Conservation (phyloP, 2,113 vertebrate species). For the Formicarius rufipectus region DNA sequence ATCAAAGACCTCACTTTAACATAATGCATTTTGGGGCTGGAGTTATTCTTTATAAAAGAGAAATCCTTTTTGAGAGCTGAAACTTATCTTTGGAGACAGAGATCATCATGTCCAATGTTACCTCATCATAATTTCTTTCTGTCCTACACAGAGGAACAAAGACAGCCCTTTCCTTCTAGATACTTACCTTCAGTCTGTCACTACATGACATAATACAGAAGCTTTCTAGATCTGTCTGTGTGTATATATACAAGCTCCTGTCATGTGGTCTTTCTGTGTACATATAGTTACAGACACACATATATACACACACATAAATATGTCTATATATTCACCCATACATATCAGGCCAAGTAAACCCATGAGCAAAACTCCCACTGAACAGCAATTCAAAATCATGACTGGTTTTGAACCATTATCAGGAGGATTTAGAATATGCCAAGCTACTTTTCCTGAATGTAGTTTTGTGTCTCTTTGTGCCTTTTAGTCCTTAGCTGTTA, state of each 20-base stretch:
- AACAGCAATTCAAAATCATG: background rate
- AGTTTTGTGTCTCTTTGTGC: background rate
- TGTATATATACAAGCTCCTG: background rate
- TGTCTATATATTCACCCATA: background rate
- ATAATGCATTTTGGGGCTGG: background rate
- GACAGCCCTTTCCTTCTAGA: background rate
- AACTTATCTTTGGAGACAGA: slow-evolving; percentile 7
- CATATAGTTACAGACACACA: fast-evolving
- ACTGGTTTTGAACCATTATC: background rate
- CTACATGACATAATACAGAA: background rate
- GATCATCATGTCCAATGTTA: background rate
- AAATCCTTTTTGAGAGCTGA: slow-evolving; percentile 12
- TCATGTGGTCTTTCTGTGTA: background rate
- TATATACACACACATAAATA: background rate
- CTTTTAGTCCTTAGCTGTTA: background rate
- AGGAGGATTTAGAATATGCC: slow-evolving; percentile 5
- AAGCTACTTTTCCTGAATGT: background rate
- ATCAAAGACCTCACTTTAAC: background rate
- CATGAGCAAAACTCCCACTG: background rate
- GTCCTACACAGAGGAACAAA: background rate
- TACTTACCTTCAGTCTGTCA: background rate
- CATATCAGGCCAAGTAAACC: background rate
- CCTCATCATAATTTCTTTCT: slow-evolving; percentile 2
- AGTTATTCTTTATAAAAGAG: background rate
- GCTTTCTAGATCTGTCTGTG: background rate